Percentiles rank a stretch among this genome's conserved stretches.
phyloP scores from a whole-genome alignment of 2,797 vertebrate species.

The Moxostoma hubbsi region DNA sequence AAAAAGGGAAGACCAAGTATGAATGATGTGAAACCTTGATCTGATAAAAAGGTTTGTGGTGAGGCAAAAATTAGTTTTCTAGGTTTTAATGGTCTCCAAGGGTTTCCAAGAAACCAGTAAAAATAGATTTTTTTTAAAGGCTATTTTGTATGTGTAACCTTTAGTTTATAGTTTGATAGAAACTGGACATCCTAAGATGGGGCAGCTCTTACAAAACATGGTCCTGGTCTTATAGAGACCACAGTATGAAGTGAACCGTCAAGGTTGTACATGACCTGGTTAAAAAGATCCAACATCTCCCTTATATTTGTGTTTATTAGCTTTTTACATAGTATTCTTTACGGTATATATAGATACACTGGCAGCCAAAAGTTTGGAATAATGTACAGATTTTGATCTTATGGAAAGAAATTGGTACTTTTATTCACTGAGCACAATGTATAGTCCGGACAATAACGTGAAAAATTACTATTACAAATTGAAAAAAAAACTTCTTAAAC shows the following conservation, averaged over 20 bases:
- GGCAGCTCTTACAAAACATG: slow-evolving; percentile 44
- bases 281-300: slow-evolving; percentile 49
- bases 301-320: slow-evolving; percentile 16
- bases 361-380: background rate
- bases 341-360: background rate
- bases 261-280: background rate
- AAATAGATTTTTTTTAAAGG: slow-evolving; percentile 12
- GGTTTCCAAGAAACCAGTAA: background rate
- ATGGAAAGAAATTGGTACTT: no score
- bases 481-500: no score
- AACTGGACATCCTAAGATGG: slow-evolving; percentile 31
- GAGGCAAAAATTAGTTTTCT: background rate
- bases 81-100: background rate
- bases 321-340: slow-evolving; percentile 15
- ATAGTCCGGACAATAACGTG: no score
- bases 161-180: background rate
- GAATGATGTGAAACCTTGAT: slow-evolving; percentile 7
- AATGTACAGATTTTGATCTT: no score
- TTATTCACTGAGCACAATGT: no score
- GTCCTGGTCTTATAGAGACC: slow-evolving; percentile 6
- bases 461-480: no score
- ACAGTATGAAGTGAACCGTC: background rate
- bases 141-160: slow-evolving; percentile 12
- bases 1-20: slow-evolving; percentile 18
- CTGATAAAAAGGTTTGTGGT: background rate